Base-by-base conservation (phyloP, 2,113 vertebrate species). In the Pangasianodon gigas region DNA sequence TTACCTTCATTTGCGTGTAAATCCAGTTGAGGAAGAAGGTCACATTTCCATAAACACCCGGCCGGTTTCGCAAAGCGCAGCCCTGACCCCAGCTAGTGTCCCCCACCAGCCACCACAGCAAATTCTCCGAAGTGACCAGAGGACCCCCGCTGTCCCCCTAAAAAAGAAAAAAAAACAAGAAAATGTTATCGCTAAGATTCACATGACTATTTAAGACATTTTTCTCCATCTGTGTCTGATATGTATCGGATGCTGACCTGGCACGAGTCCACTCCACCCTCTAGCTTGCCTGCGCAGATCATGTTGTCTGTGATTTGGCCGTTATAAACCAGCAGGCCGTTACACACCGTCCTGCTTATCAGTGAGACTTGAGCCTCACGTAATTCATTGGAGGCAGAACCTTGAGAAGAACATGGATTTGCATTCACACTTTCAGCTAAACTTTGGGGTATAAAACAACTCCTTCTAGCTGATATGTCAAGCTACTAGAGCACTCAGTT, bases 111-210 rank as follows among this genome's bases (percentile, higher is more conserved):
- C 98, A 99, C 98, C 98, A 99, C 86, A 96, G 0, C 0, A 86
- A 84, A 81, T 90, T 94, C 69, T 96, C 92, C 0, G 90, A 41
- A 0, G 96, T 96, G 89, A 98, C 97, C 89, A 99, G 94, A 0
- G 98, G 98, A 4, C 98, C 98, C 37, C 98, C 98, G 0, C 98
- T 99, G 96, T 99, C 98, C 18, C 98, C 98, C 98, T 99, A 93
- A 71, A 91, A 80, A 8, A 85, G 91, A 52, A 91, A 77, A 9
- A 85, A 91, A 58, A 7, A 85, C 91, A 51, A 48, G 3, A 26
- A 75, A 24, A 81, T 9, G 29, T 54, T 79, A 54, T 58, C 58
- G 48, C 16, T 85, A 6, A 62, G 26, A 81, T 60, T 58, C 1
- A 8, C 29, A 62, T 11, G 52, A 85, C 6, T 0, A 19, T 24